These are phyloP conservation scores for Caenorhabditis tropicalis DNA, from an alignment of 1,140 invertebrate genomes.

Conservation along the genomic window DNA sequence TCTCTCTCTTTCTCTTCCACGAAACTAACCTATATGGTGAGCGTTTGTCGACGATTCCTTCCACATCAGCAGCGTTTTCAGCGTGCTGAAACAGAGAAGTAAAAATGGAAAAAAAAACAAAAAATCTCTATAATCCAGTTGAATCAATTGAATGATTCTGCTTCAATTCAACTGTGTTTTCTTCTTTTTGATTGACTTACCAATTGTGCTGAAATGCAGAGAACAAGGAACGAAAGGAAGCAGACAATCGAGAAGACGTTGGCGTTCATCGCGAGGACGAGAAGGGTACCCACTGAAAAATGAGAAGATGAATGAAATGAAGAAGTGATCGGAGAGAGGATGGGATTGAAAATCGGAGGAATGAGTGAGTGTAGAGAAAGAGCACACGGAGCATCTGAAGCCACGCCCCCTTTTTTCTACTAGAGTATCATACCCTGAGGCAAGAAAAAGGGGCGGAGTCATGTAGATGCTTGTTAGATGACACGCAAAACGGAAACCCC, in stretches of 20 bases:
- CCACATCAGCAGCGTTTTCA: slow-evolving; percentile 9
- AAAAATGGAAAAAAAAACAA: background rate
- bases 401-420: background rate
- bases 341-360: background rate
- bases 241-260: slow-evolving; percentile 34
- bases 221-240: slow-evolving; percentile 30
- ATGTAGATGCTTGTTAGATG: background rate
- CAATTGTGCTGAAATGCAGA: slow-evolving; percentile 40
- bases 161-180: background rate
- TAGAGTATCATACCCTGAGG: background rate
- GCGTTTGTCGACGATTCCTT: slow-evolving; percentile 34
- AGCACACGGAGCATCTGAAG: background rate
- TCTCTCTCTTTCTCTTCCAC: background rate
- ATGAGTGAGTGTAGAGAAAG: background rate
- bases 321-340: background rate
- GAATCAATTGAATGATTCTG: slow-evolving; percentile 26
- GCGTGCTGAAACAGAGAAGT: background rate
- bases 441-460: background rate
- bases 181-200: slow-evolving; percentile 1
- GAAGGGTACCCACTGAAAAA: slow-evolving; percentile 39
- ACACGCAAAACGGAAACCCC: slow-evolving; percentile 19
- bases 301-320: background rate
- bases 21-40: slow-evolving; percentile 41
- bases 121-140: background rate
- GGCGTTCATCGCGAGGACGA: slow-evolving; percentile 35